Percentiles rank a stretch among this genome's conserved stretches.
Evolutionary conservation across 2,113 vertebrate species (phyloP).

Genomic region (Rhynchomys soricoides): DNA sequence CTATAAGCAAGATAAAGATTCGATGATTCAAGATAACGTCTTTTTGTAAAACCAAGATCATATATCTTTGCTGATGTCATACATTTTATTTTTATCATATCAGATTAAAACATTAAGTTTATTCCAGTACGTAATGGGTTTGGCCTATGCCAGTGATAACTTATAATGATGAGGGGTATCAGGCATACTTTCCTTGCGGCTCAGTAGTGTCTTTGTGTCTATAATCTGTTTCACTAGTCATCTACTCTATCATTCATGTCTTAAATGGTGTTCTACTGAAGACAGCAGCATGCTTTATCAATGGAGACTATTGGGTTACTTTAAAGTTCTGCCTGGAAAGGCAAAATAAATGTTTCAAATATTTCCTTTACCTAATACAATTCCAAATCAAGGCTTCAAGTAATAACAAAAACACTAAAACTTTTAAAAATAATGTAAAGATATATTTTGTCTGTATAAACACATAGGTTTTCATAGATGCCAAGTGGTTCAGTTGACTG

Average conservation of each 20-base stretch:
- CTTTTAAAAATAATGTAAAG: background rate
- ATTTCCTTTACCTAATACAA: constrained; percentile 16
- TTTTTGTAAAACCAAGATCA: background rate
- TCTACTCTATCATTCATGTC: background rate
- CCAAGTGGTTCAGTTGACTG: background rate
- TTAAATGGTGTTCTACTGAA: background rate
- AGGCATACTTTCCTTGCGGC: background rate
- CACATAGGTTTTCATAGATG: background rate
- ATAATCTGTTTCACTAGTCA: background rate
- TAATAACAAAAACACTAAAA: background rate
- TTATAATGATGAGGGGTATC: background rate
- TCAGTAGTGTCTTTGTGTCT: background rate
- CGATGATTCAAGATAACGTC: background rate
- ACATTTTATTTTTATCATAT: background rate
- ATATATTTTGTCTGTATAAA: background rate
- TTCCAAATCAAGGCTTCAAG: background rate
- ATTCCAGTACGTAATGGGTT: background rate
- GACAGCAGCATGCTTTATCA: background rate
- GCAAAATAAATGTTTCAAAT: background rate
- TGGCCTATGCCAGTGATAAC: background rate
- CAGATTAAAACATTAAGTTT: background rate
- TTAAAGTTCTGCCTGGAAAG: constrained; percentile 43
- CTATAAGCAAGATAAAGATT: background rate
- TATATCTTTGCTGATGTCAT: background rate
- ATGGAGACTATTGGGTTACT: background rate